Conservation (phyloP, 2,113 vertebrate species). For the Ctenodactylus gundi region DNA sequence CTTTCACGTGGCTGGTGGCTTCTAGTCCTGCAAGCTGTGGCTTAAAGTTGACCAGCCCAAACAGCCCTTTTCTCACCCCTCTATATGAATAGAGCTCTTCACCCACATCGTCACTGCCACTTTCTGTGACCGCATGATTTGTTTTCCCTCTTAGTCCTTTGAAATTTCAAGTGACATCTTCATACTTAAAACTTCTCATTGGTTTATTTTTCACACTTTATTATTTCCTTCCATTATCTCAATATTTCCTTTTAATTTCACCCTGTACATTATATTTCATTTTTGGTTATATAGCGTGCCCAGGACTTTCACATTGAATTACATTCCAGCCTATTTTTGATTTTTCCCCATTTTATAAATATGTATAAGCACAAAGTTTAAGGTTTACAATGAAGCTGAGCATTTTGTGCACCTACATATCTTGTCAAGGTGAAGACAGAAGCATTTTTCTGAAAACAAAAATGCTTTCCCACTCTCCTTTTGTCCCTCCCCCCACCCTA, state of each 20-base stretch:
- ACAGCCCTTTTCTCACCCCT: neutral
- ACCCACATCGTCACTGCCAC: neutral
- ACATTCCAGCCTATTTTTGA: too few relatives aligned
- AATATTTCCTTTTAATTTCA: slow-evolving; percentile 3
- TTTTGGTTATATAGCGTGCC: neutral
- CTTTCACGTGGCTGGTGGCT: neutral
- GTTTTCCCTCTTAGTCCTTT: neutral
- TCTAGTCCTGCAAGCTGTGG: neutral
- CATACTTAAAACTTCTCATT: neutral
- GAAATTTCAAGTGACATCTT: neutral
- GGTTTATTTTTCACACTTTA: neutral
- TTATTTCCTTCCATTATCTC: too few relatives aligned
- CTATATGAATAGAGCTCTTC: neutral
- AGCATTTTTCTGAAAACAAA: too few relatives aligned
- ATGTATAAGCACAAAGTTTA: too few relatives aligned
- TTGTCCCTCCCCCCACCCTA: too few relatives aligned
- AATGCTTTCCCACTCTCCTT: too few relatives aligned
- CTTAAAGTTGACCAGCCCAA: neutral
- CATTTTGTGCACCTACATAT: too few relatives aligned
- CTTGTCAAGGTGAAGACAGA: too few relatives aligned
- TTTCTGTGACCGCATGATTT: neutral
- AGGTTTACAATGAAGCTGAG: too few relatives aligned
- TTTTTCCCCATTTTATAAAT: too few relatives aligned
- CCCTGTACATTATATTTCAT: neutral
- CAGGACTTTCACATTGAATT: too few relatives aligned